These are phyloP conservation scores for Schrankia costaestrigalis DNA, from an alignment of 2,888 invertebrate genomes.

Conservation along the genomic window DNA sequence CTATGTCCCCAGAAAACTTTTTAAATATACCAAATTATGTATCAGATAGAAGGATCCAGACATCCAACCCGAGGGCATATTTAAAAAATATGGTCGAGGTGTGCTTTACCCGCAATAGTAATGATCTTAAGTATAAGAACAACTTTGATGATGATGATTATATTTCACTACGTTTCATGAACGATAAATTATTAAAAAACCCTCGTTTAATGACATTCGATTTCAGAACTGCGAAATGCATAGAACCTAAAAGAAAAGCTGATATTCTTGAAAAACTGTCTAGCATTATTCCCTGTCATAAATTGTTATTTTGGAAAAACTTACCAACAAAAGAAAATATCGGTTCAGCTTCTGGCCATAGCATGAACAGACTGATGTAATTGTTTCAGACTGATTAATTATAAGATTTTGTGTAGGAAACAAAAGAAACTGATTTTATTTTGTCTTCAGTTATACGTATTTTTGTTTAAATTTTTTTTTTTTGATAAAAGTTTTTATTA, in stretches of 20 bases:
- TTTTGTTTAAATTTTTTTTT: too few relatives aligned
- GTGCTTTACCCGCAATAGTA: slow-evolving; percentile 13
- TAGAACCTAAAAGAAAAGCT: slow-evolving; percentile 9
- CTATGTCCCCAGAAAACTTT: slow-evolving; percentile 17
- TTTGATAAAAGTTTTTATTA: too few relatives aligned
- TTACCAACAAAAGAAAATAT: slow-evolving; percentile 13
- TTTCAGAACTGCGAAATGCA: slow-evolving; percentile 16
- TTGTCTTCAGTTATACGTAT: too few relatives aligned
- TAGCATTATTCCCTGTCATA: slow-evolving; percentile 18
- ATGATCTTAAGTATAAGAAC: slow-evolving; percentile 22
- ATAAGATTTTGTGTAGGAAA: slow-evolving; percentile 1
- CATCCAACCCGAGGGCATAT: slow-evolving; percentile 24
- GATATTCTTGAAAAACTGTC: slow-evolving; percentile 2
- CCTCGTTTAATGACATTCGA: slow-evolving; percentile 11
- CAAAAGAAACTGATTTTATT: not conserved
- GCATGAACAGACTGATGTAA: slow-evolving; percentile 1
- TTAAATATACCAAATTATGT: slow-evolving; percentile 20
- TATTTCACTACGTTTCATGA: slow-evolving; percentile 16
- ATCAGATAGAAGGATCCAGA: slow-evolving; percentile 26
- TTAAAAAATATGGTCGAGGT: slow-evolving; percentile 23
- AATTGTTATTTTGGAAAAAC: slow-evolving; percentile 21
- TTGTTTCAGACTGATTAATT: not conserved
- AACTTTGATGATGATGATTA: too few relatives aligned
- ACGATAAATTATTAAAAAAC: slow-evolving; percentile 22
- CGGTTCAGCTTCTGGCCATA: slow-evolving; percentile 1